Evolutionary conservation across 1,140 invertebrate genomes (phyloP).

Genomic region (Ephestia elutella): DNA sequence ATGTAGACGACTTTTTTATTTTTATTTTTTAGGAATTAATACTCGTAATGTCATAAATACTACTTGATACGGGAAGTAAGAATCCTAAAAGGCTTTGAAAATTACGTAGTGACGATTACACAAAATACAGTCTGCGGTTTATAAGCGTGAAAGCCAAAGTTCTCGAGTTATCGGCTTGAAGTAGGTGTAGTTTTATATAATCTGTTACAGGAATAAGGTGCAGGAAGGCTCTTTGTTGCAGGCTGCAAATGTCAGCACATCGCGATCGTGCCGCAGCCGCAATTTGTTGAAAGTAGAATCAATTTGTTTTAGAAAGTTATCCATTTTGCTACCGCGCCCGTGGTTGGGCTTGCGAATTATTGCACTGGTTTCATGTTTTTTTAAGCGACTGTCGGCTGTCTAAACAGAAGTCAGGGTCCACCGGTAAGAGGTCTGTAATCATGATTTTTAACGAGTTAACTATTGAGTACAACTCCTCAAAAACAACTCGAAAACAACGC

Average conservation of each 20-base stretch:
- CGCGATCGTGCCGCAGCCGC: constrained; percentile 20
- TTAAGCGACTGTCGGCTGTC: background rate
- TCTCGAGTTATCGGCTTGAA: background rate
- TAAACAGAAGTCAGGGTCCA: too few species aligned
- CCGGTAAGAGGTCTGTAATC: too few species aligned
- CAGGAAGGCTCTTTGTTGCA: constrained; percentile 2
- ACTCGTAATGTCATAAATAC: too few species aligned
- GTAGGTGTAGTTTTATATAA: too few species aligned
- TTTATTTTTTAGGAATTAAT: too few species aligned
- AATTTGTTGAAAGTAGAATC: constrained; percentile 68
- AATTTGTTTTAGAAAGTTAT: constrained; percentile 68
- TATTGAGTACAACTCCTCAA: too few species aligned
- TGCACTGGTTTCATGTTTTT: background rate
- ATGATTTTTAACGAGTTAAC: too few species aligned
- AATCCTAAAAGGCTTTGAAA: background rate
- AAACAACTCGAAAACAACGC: too few species aligned
- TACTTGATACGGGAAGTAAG: too few species aligned
- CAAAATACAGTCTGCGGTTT: background rate
- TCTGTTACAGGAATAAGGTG: too few species aligned
- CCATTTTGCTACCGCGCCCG: constrained; percentile 25
- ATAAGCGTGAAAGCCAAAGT: constrained; percentile 1
- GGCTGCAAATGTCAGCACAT: constrained; percentile 29
- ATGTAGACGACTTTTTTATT: too few species aligned
- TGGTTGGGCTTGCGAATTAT: constrained; percentile 12
- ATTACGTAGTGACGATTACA: background rate